Base-by-base conservation (phyloP, 2,888 invertebrate genomes). In the Rhagophthalmus giganteus region DNA sequence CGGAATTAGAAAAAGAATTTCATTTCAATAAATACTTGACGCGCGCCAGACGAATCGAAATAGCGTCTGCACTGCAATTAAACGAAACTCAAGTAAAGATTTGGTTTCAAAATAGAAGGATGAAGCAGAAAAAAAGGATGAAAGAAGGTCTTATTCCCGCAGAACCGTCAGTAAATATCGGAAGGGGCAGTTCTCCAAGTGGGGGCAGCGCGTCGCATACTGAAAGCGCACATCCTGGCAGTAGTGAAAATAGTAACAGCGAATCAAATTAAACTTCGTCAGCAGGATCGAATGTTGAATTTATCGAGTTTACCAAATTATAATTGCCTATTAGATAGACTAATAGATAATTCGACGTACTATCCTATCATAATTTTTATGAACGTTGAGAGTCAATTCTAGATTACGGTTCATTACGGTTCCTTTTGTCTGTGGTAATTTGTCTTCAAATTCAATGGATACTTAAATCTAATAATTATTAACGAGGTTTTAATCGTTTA, bases 1-100 rank as follows among this genome's bases (percentile, higher is more conserved):
- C 98, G 1, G 99, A 99, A 76, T 81, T 99, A 60, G 99, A 99
- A 75, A 99, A 99, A 73, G 98, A 99, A 76, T 99, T 98, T 78
- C 98, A 98, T 76, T 98, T 96, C 78, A 97, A 97, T 80, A 97
- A 96, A 78, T 99, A 99, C 79, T 84, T 99, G 68, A 99, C 98
- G 26, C 80, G 98, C 63, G 97, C 96, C 26, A 80, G 98, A 60
- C 83, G 99, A 65, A 97, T 98, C 73, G 99, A 99, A 77, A 99
- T 99, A 62, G 99, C 99, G 0, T 91, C 94, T 1, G 90, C 95
- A 2, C 78, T 99, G 44, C 94, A 95, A 70, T 84, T 99, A 40
- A 98, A 97, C 76, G 98, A 98, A 75, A 96, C 97, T 1, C 97
- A 98, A 80, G 81, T 84, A 52, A 95, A 96, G 77, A 96, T 97